Evolutionary conservation across 2,113 vertebrate species (phyloP), one percentile per base, ranked within the genome.

Genomic region (Murina feae): DNA sequence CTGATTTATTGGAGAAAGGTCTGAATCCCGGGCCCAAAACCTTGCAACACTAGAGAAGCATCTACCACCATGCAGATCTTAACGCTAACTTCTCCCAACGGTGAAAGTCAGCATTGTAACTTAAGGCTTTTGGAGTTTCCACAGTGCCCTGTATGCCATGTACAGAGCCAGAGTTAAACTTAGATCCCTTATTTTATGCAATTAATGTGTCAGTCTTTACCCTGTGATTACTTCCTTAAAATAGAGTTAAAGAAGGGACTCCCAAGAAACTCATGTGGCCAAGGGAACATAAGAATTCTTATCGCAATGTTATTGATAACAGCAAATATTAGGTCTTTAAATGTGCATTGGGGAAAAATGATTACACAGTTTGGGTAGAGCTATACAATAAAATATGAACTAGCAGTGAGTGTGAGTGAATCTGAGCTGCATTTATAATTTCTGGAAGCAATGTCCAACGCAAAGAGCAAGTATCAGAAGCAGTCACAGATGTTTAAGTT

Each of bases 151-250:
- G 13, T 30, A 39, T 51, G 4, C n/a, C n/a, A 60, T 4, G 42
- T n/a, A 68, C 35, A 74, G 42, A 90, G 63, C 17, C 9, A 17
- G 35, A 53, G 44, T 84, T 85, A 92, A 91, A 93, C 72, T 42
- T 1, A n/a, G 47, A 49, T 39, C 49, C 69, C 80, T 66, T 30
- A 17, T 66, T 80, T 75, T 42, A 88, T 5, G 66, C 74, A 92
- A 88, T 78, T 92, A 84, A 88, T 71, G 71, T 4, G 60, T 92
- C 81, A 83, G 37, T 92, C 89, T 87, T 89, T 83, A 95, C 71
- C 35, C 82, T 68, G 71, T 87, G 76, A 93, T 93, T 85, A 92
- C 30, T 88, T 96, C 68, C 89, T 96, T 96, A 95, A 95, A 95
- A 94, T 11, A 95, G 93, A 95, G 16, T 81, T 72, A 44, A 85